A percentile compares a stretch with the other conserved stretches of the same genome.
phyloP scores from a whole-genome alignment of 2,888 invertebrate species.

The Osmoderma eremita region DNA sequence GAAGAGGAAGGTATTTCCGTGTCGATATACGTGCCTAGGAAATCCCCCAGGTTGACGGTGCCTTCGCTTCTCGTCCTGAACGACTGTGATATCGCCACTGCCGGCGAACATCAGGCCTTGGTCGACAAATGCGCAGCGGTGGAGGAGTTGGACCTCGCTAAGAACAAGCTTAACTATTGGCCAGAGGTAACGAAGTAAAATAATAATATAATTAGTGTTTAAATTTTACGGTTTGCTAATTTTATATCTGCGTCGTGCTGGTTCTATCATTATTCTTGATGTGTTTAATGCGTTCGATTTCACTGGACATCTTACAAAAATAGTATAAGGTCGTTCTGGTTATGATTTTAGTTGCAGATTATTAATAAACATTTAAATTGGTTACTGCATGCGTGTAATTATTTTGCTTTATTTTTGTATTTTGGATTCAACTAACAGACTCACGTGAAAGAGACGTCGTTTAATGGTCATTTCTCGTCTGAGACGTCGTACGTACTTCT shows the following conservation, averaged over 20 bases:
- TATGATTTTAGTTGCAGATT: constrained; percentile 1
- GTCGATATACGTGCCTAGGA: constrained; percentile 87
- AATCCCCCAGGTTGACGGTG: constrained; percentile 79
- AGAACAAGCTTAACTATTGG: constrained; percentile 91
- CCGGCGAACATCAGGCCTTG: constrained; percentile 83
- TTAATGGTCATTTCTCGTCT: too few species aligned
- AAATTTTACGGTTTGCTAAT: background rate
- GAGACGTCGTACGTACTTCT: too few species aligned
- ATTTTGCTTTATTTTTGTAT: background rate
- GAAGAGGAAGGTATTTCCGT: constrained; percentile 75
- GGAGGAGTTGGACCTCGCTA: constrained; percentile 93
- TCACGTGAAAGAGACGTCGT: too few species aligned
- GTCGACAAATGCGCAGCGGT: constrained; percentile 88
- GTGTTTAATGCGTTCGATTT: constrained; percentile 4
- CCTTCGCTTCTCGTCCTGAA: constrained; percentile 88
- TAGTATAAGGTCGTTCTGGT: constrained; percentile 37
- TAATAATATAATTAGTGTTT: too few species aligned
- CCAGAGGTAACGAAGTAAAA: constrained; percentile 72
- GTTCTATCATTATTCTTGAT: background rate
- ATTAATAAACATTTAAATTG: constrained; percentile 22
- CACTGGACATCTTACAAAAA: constrained; percentile 8
- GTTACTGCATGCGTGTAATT: background rate
- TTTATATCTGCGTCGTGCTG: background rate
- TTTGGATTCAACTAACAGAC: too few species aligned
- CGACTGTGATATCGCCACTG: constrained; percentile 90